Evolutionary conservation across 2,888 invertebrate species (phyloP).

Genomic region (Eilema sororculum): DNA sequence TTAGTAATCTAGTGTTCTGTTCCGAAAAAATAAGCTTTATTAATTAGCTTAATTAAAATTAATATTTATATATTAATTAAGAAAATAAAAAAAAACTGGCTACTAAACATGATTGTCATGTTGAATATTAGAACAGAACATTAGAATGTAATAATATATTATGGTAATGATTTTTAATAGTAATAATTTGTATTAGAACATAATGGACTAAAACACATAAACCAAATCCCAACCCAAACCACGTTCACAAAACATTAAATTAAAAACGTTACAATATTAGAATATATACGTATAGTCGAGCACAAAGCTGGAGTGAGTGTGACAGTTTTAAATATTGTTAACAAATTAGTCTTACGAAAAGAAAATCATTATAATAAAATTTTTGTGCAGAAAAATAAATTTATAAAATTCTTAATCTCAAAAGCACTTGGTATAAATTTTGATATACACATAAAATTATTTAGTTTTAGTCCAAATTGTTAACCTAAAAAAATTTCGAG

Average conservation of each 20-base stretch:
- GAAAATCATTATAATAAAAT: too few relatives aligned
- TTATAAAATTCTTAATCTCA: neutral
- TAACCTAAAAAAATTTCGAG: neutral
- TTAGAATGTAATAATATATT: slow-evolving; percentile 3
- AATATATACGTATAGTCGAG: slow-evolving; percentile 58
- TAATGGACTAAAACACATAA: slow-evolving; percentile 62
- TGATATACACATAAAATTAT: neutral
- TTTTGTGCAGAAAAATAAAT: too few relatives aligned
- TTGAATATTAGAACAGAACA: slow-evolving; percentile 14
- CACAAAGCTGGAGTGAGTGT: slow-evolving; percentile 54
- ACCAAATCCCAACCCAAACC: slow-evolving; percentile 83
- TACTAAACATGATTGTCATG: neutral
- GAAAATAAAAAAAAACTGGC: neutral
- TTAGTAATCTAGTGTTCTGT: slow-evolving; percentile 24
- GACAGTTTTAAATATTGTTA: neutral
- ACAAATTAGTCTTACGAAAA: too few relatives aligned
- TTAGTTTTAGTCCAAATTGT: neutral
- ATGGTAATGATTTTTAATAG: slow-evolving; percentile 12
- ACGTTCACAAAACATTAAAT: slow-evolving; percentile 69
- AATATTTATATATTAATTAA: too few relatives aligned
- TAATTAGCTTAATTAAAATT: too few relatives aligned
- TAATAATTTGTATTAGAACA: slow-evolving; percentile 23
- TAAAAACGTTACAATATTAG: slow-evolving; percentile 60
- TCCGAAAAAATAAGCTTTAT: slow-evolving; percentile 23
- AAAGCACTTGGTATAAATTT: neutral